These are phyloP conservation scores for Enteromius afrohamiltoni DNA, from an alignment of 2,797 vertebrate species.

Conservation along the genomic window DNA sequence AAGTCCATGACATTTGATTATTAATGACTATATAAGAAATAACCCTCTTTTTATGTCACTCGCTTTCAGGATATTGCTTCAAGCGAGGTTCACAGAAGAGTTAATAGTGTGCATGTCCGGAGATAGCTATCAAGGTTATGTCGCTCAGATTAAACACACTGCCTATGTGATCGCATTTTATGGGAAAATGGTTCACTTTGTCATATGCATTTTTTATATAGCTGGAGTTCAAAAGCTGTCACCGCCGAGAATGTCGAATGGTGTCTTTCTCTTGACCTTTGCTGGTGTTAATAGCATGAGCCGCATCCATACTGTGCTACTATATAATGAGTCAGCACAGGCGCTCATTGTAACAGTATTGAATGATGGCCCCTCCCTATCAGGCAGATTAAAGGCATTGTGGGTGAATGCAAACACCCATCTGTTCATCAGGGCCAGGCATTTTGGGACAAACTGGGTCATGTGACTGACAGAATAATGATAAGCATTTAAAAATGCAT, in stretches of 20 bases:
- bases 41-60: constrained; percentile 41
- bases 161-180: constrained; percentile 12
- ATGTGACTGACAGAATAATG: constrained; percentile 26
- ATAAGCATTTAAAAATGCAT: not conserved
- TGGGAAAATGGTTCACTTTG: constrained; percentile 30
- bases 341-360: constrained; percentile 28
- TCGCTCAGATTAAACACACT: not conserved
- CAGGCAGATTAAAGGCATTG: constrained; percentile 44
- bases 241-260: not conserved
- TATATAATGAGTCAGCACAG: constrained; percentile 33
- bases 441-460: constrained; percentile 30
- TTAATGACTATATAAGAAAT: constrained; percentile 26
- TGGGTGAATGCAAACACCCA: constrained; percentile 47
- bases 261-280: constrained; percentile 42
- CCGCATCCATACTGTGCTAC: constrained; percentile 31
- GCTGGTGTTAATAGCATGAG: constrained; percentile 29
- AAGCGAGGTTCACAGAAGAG: constrained; percentile 34
- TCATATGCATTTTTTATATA: constrained; percentile 7
- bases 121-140: constrained; percentile 30
- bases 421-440: constrained; percentile 33
- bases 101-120: constrained; percentile 32
- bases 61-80: constrained; percentile 37
- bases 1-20: constrained; percentile 16
- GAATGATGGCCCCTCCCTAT: constrained; percentile 33
- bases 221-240: constrained; percentile 18